Percentiles rank a stretch among this genome's conserved stretches.
phyloP scores from a whole-genome alignment of 1,140 invertebrate species.

The Listronotus oregonensis region DNA sequence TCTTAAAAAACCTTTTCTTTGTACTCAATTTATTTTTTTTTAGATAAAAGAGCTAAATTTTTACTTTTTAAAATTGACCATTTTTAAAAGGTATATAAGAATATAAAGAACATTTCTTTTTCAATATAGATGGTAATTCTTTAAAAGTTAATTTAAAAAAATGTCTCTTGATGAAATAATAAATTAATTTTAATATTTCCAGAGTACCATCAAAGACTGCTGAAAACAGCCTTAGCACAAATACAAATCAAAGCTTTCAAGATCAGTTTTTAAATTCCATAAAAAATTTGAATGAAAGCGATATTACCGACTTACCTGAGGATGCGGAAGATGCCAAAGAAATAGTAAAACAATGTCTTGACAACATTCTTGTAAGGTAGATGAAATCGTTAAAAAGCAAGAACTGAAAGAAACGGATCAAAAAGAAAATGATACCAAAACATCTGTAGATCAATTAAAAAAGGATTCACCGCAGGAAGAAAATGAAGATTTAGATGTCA shows the following conservation, averaged over 20 bases:
- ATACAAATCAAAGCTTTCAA: constrained; percentile 29
- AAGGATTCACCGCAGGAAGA: constrained; percentile 17
- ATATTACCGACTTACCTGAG: background rate
- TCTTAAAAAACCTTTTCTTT: too few species aligned
- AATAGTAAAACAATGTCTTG: constrained; percentile 21
- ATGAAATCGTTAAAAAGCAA: constrained; percentile 9
- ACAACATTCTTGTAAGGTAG: constrained; percentile 20
- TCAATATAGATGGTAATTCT: too few species aligned
- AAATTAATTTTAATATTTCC: background rate
- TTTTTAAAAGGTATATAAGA: too few species aligned
- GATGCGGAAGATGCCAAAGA: constrained; percentile 15
- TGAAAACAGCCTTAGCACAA: constrained; percentile 1
- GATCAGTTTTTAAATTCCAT: constrained; percentile 37
- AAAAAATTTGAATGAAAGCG: constrained; percentile 4
- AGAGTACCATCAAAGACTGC: background rate
- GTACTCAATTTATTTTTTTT: too few species aligned
- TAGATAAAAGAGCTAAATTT: too few species aligned
- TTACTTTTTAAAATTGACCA: too few species aligned
- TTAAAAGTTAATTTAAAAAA: too few species aligned
- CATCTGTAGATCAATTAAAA: constrained; percentile 3
- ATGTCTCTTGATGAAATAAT: too few species aligned
- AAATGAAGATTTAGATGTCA: constrained; percentile 24
- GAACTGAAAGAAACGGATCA: background rate
- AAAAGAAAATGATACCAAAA: constrained; percentile 1
- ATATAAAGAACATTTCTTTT: too few species aligned